Conservation (phyloP, 2,113 vertebrate genomes). For the Otocyon megalotis region DNA sequence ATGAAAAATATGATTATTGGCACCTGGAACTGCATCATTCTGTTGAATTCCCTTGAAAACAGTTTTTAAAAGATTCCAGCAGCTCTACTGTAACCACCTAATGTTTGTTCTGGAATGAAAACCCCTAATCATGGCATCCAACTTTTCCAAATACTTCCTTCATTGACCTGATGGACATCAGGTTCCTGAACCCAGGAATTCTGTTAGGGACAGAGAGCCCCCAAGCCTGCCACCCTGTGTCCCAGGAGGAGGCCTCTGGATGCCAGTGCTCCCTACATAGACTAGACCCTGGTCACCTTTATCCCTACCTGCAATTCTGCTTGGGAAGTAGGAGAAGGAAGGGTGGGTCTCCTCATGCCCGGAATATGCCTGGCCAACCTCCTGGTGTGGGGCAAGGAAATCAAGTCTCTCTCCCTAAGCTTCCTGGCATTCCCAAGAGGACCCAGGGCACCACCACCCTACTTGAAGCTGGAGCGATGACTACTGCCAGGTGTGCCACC, state of each 20-base stretch:
- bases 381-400: neutral
- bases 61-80: neutral
- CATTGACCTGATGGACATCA: neutral
- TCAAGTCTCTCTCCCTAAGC: neutral
- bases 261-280: neutral
- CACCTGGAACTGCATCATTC: neutral
- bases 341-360: neutral
- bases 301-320: neutral
- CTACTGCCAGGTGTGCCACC: constrained; percentile 62
- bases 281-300: neutral
- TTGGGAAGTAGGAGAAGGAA: neutral
- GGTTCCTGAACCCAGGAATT: neutral
- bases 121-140: neutral
- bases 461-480: neutral
- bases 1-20: neutral
- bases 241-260: neutral
- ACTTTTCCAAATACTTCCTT: neutral
- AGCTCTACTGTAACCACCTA: neutral
- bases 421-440: neutral
- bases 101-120: constrained; percentile 39
- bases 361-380: neutral
- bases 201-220: neutral
- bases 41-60: constrained; percentile 31
- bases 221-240: neutral
- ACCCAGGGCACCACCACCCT: neutral